Base-by-base conservation (phyloP, 2,113 vertebrate genomes). In the Arothron firmamentum region DNA sequence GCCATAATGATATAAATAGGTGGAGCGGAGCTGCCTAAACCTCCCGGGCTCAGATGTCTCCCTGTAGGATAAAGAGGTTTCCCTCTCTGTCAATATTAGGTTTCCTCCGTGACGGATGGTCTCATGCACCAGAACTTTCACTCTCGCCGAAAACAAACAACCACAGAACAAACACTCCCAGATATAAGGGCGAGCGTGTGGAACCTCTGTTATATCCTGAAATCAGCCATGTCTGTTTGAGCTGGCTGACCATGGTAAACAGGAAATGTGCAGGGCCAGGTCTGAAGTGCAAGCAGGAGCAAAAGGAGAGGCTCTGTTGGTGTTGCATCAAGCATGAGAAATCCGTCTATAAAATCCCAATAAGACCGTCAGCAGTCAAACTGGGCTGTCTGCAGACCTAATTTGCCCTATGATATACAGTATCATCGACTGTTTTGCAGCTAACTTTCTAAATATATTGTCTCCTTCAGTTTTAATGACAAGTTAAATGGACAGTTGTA, bases 371-470 rank as follows among this genome's bases (percentile, higher is more conserved):
- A 16, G 72, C 59, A 50, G 66, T 59, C 55, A 71, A 74, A 72
- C 41, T 50, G 62, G 23, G 63, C 60, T 63, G 63, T 72, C 67
- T 51, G 43, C 65, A 47, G 53, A 58, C 65, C 62, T 81, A 74
- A 68, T 84, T 62, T 79, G 85, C 54, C 65, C 25, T 46, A 61
- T 59, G 67, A 59, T 73, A 60, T 25, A n/a, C n/a, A n/a, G n/a
- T n/a, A 61, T 79, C 73, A 72, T 72, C 73, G 69, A 60, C 76
- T 19, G 78, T 80, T 84, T 68, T 77, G 66, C 63, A 65, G 62
- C 56, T 77, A 81, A 70, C 67, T 23, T 57, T 76, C 84, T 87
- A 77, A 83, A 83, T 87, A 84, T 85, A 84, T 85, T 85, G 81
- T 67, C 70, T 66, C 61, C 23, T 80, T 38, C 76, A 69, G 79